Evolutionary conservation across 1,140 invertebrate genomes (phyloP).

Genomic region (Rhopalosiphum maidis): DNA sequence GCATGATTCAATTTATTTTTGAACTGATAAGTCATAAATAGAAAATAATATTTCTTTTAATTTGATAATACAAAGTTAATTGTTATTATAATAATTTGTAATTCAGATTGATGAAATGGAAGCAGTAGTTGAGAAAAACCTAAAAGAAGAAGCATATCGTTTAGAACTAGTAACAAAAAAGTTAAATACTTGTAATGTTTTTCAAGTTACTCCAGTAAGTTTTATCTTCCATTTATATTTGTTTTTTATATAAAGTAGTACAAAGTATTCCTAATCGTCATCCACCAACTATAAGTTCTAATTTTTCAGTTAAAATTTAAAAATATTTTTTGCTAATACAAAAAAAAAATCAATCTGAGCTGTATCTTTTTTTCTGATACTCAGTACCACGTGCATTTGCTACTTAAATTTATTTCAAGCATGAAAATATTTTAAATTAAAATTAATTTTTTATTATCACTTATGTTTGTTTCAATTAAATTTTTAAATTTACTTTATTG

Average conservation of each 20-base stretch:
- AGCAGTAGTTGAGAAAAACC: constrained; percentile 28
- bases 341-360: too few relatives aligned
- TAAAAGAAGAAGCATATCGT: constrained; percentile 37
- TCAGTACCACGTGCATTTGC: neutral
- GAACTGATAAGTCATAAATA: neutral
- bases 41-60: neutral
- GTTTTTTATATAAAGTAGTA: neutral
- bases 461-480: neutral
- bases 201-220: constrained; percentile 53
- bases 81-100: neutral
- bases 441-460: neutral
- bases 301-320: neutral
- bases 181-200: constrained; percentile 42
- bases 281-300: neutral
- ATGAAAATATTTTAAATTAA: neutral
- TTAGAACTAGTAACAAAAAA: constrained; percentile 51
- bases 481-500: neutral
- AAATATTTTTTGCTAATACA: neutral
- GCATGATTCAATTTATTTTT: too few relatives aligned
- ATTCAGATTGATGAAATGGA: constrained; percentile 56
- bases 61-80: neutral
- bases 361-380: neutral
- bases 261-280: neutral
- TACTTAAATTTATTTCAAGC: neutral
- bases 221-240: neutral